Evolutionary conservation across 2,113 vertebrate genomes (phyloP).

Genomic region (Charina bottae): DNA sequence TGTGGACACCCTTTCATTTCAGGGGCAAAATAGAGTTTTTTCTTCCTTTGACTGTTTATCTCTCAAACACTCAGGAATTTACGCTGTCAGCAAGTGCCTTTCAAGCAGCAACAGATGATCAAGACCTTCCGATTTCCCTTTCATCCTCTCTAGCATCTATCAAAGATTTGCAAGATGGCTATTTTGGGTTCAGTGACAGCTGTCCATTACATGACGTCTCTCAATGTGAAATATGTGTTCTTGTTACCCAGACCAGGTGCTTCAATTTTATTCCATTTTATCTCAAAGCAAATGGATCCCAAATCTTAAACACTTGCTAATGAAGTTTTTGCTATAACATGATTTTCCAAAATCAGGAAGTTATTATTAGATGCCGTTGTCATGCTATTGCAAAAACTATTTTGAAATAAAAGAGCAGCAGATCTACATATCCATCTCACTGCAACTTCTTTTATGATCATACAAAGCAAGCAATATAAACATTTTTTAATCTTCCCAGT

Average conservation of each 20-base stretch:
- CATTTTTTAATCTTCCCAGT: not conserved
- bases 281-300: not conserved
- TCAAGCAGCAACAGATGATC: not conserved
- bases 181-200: not conserved
- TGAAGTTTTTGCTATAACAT: not conserved
- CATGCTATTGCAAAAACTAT: not conserved
- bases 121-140: not conserved
- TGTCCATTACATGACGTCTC: rapidly evolving
- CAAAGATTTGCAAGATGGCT: not conserved
- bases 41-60: too few species aligned
- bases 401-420: not conserved
- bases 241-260: not conserved
- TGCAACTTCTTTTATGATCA: rapidly evolving
- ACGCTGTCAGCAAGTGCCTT: not conserved
- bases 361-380: not conserved
- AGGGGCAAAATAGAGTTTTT: too few species aligned
- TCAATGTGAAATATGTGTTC: not conserved
- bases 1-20: too few species aligned
- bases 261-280: not conserved
- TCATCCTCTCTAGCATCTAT: not conserved
- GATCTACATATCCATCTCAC: not conserved
- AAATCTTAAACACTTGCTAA: not conserved
- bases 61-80: not conserved
- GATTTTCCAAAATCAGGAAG: not conserved
- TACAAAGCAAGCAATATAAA: not conserved